Conservation (phyloP, 92 coral and sea anemone genomes). For the Scolanthus callimorphus region DNA sequence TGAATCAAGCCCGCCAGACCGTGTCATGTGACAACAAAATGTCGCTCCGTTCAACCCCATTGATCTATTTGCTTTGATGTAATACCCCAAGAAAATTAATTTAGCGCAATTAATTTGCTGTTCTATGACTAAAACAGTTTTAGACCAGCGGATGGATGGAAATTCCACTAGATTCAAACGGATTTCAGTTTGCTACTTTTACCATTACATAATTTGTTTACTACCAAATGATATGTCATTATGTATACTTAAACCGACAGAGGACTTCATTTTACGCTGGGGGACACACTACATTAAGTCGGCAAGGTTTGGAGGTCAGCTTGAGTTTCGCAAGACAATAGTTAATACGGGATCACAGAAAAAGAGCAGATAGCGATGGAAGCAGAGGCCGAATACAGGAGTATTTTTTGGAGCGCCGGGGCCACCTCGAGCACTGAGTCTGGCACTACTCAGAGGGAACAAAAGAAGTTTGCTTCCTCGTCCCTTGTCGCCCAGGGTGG, state of each 20-base stretch:
- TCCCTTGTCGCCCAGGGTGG: conserved; percentile 23
- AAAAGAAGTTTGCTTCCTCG: conserved; percentile 3
- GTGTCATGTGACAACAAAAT: too few relatives aligned
- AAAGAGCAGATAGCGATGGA: not conserved
- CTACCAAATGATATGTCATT: not conserved
- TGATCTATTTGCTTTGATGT: too few relatives aligned
- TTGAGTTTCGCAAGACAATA: conserved; percentile 9
- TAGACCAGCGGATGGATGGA: too few relatives aligned
- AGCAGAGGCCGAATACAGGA: conserved; percentile 34
- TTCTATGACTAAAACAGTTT: too few relatives aligned
- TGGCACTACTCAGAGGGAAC: not conserved
- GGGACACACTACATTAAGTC: conserved; percentile 60
- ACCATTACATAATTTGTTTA: too few relatives aligned
- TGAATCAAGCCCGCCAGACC: too few relatives aligned
- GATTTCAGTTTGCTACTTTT: too few relatives aligned
- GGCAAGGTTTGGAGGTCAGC: conserved; percentile 9
- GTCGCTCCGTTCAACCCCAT: too few relatives aligned
- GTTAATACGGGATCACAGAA: not conserved
- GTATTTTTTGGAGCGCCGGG: conserved; percentile 40
- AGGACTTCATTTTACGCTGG: conserved; percentile 60
- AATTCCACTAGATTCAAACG: too few relatives aligned
- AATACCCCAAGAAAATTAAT: too few relatives aligned
- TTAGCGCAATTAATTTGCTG: too few relatives aligned
- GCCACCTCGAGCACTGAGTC: not conserved
- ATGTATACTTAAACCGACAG: conserved; percentile 3